Percentiles rank a stretch among this genome's conserved stretches.
Evolutionary conservation across 1,140 invertebrate species (phyloP).

Genomic region (Pomacea maculata): DNA sequence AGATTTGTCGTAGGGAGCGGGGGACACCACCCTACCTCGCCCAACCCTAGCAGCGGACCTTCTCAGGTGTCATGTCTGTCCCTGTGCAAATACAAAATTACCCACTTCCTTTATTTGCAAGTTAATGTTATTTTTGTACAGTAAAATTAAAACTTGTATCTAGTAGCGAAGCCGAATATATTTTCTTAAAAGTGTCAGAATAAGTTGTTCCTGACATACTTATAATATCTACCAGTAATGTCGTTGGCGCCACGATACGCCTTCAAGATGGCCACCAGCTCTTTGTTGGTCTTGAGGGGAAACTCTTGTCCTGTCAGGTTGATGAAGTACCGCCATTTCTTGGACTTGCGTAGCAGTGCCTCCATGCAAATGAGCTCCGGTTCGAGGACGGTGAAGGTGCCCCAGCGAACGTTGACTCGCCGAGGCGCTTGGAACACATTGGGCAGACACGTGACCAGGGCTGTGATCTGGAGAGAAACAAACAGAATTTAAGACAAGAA

Average conservation of each 20-base stretch:
- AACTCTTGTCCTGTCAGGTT: constrained; percentile 57
- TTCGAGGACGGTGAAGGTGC: constrained; percentile 39
- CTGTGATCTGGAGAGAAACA: background rate
- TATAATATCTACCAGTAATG: constrained; percentile 28
- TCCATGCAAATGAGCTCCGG: constrained; percentile 52
- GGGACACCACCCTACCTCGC: no score
- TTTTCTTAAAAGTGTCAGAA: no score
- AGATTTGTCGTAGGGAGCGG: no score
- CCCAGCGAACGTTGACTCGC: constrained; percentile 38
- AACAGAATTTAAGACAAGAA: no score
- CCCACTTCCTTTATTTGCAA: no score
- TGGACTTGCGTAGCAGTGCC: background rate
- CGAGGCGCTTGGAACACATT: constrained; percentile 43
- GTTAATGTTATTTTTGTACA: no score
- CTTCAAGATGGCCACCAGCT: constrained; percentile 52
- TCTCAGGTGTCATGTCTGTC: no score
- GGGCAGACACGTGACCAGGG: constrained; percentile 39
- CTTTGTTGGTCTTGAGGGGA: constrained; percentile 55
- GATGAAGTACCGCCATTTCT: constrained; percentile 43
- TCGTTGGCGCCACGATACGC: constrained; percentile 51
- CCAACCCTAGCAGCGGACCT: no score
- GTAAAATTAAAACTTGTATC: no score
- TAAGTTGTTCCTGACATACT: no score
- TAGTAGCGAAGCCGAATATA: no score
- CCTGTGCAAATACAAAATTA: no score